A percentile compares a stretch with the other conserved stretches of the same genome.
Evolutionary conservation across 2,888 invertebrate species (phyloP).

Genomic region (Diadegma fenestrale): DNA sequence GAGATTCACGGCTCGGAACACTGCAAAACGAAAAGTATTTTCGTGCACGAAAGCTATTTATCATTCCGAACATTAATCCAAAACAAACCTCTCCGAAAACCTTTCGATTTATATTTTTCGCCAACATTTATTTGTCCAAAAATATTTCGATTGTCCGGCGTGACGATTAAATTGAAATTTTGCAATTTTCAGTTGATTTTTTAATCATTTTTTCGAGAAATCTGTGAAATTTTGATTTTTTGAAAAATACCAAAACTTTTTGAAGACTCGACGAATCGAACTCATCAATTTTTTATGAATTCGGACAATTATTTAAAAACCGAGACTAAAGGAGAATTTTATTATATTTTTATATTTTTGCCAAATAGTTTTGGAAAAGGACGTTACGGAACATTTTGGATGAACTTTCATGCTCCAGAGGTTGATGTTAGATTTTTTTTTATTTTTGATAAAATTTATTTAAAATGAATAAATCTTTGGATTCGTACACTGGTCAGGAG

Average conservation of each 20-base stretch:
- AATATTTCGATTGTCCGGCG: not conserved
- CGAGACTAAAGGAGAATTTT: too few relatives aligned
- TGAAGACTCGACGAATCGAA: too few relatives aligned
- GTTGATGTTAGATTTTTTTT: not conserved
- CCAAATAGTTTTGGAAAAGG: not conserved
- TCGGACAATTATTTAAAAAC: too few relatives aligned
- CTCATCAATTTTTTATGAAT: too few relatives aligned
- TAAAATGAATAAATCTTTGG: not conserved
- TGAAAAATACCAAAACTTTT: too few relatives aligned
- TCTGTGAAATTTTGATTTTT: too few relatives aligned
- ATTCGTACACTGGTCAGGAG: conserved; percentile 11
- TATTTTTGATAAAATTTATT: conserved; percentile 10
- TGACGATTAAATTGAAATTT: too few relatives aligned
- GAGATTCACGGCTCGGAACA: conserved; percentile 4
- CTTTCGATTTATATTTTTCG: not conserved
- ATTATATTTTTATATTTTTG: not conserved
- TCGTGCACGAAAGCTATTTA: conserved; percentile 5
- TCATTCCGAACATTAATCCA: not conserved
- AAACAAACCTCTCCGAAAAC: not conserved
- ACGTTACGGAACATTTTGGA: not conserved
- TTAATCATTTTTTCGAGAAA: too few relatives aligned
- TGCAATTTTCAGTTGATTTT: too few relatives aligned
- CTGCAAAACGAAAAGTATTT: conserved; percentile 26
- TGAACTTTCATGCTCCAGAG: not conserved
- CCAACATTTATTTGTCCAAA: not conserved